Evolutionary conservation across 1,140 invertebrate species (phyloP), one percentile per base, ranked within the genome.

Genomic region (Antheraea mylitta): DNA sequence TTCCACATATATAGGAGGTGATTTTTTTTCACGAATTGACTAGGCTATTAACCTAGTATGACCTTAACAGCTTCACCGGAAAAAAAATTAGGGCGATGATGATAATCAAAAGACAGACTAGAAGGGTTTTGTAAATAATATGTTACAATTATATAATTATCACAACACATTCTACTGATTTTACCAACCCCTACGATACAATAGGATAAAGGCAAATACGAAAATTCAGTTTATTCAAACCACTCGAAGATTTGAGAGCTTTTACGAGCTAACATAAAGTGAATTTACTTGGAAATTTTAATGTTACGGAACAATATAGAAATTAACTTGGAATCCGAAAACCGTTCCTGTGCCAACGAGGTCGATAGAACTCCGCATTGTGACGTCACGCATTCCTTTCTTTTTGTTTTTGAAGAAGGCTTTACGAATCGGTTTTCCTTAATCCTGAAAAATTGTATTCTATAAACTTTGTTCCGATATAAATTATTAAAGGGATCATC

Each of bases 181-280:
- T 53, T 53, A 53, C 38, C 22, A 30, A 53, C 0, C 16, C 0
- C 6, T 53, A 16, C 1, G 16, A 16, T 16, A 13, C 1, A 16
- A 13, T 53, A 53, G 4, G 45, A 53, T 16, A 53, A 53, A 53
- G 45, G 16, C 1, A 16, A 53, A 53, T 1, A n/a, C 45, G 45
- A 53, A n/a, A 53, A 16, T 13, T 0, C 10, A n/a, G 5, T 53
- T 53, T n/a, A 53, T 16, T 53, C 2, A 6, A 13, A 53, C 7
- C 45, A 53, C 45, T 53, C 13, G 9, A 53, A 53, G 45, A 53
- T 53, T 53, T 53, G 45, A 53, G 16, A 9, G 45, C 11, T 53
- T 53, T 53, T 53, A 53, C 45, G 45, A 53, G 45, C 16, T 16
- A 53, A 53, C 45, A 53, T 53, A 53, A 53, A 53, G 45, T 53